A percentile compares a stretch with the other conserved stretches of the same genome.
Conservation (phyloP, 2,888 invertebrate genomes). For the Bombylius major region DNA sequence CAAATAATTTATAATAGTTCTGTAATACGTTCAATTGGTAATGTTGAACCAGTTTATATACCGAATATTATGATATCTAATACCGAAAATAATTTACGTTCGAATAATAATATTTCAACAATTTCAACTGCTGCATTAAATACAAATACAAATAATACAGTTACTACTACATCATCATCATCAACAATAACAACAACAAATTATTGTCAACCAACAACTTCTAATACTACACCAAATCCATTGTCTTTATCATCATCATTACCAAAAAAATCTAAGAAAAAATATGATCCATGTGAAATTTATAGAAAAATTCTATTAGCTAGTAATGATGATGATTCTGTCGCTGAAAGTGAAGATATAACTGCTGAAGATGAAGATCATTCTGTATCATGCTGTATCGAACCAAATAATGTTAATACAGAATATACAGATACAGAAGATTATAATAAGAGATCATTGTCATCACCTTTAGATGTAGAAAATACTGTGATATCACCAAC, state of each 20-base stretch:
- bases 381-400: background rate
- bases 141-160: too few relatives aligned
- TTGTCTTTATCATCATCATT: background rate
- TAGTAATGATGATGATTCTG: slow-evolving; percentile 18
- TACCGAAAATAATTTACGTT: background rate
- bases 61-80: slow-evolving; percentile 13
- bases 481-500: background rate
- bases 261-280: slow-evolving; percentile 17
- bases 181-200: too few relatives aligned
- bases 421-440: background rate
- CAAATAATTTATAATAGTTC: slow-evolving; percentile 22
- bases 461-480: background rate
- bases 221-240: background rate
- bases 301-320: slow-evolving; percentile 25
- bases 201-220: too few relatives aligned
- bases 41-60: slow-evolving; percentile 26
- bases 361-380: background rate
- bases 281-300: slow-evolving; percentile 25
- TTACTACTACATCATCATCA: too few relatives aligned
- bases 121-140: too few relatives aligned
- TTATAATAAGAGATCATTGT: background rate
- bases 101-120: too few relatives aligned
- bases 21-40: slow-evolving; percentile 32
- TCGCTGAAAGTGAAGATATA: slow-evolving; percentile 8
- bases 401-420: background rate